A percentile compares a stretch with the other conserved stretches of the same genome.
These are phyloP conservation scores for Orestias chungarensis DNA, from an alignment of 2,797 vertebrate genomes.

Conservation along the genomic window DNA sequence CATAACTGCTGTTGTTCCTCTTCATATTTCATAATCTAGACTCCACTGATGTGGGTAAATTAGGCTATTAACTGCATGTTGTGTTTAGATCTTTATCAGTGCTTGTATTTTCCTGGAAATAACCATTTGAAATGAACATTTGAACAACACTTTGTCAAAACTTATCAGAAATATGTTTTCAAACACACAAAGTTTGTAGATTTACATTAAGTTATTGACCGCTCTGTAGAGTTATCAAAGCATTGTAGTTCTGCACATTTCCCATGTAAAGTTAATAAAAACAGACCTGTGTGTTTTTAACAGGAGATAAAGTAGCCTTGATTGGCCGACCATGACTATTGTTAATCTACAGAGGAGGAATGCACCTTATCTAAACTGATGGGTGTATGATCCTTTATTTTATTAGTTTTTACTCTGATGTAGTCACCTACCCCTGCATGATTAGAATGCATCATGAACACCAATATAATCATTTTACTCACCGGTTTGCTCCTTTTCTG, in stretches of 20 bases:
- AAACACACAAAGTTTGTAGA: neutral
- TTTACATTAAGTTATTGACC: neutral
- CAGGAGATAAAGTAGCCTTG: conserved; percentile 17
- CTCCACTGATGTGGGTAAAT: neutral
- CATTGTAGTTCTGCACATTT: conserved; percentile 16
- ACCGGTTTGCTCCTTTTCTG: conserved; percentile 77
- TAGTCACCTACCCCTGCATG: neutral
- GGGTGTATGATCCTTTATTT: conserved; percentile 21
- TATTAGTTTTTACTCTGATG: conserved; percentile 4
- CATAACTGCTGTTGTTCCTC: neutral
- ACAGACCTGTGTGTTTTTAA: conserved; percentile 17
- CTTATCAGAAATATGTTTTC: neutral
- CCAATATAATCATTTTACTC: conserved; percentile 49
- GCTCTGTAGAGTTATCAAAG: neutral
- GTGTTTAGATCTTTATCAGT: neutral
- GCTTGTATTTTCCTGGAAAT: neutral
- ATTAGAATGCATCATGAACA: conserved; percentile 3
- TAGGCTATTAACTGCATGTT: neutral
- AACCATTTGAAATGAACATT: neutral
- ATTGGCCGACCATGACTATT: conserved; percentile 36
- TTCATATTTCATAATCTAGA: too few relatives aligned
- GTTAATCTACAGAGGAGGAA: conserved; percentile 31
- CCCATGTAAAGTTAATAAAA: conserved; percentile 40
- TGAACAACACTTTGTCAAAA: neutral
- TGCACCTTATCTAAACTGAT: conserved; percentile 36